Conservation (phyloP, 2,888 invertebrate genomes). For the Epinotia brunnichana region DNA sequence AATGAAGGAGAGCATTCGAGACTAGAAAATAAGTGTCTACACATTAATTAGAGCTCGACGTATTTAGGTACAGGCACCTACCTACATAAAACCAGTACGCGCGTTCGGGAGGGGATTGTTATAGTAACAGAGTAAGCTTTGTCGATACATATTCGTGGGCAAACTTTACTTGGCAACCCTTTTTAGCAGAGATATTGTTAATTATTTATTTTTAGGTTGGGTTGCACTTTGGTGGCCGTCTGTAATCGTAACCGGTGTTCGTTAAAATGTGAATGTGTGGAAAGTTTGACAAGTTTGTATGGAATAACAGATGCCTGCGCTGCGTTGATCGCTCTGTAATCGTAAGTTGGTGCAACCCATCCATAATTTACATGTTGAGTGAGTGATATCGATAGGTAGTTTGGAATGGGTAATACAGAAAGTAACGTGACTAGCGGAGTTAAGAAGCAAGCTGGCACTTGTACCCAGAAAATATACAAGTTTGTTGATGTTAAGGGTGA, state of each 20-base stretch:
- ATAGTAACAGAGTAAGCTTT: constrained; percentile 39
- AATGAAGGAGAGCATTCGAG: too few species aligned
- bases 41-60: background rate
- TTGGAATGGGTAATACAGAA: constrained; percentile 90
- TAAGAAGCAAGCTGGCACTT: constrained; percentile 96
- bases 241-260: too few species aligned
- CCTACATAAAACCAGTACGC: background rate
- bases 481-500: constrained; percentile 94
- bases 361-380: background rate
- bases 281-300: too few species aligned
- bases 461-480: constrained; percentile 92
- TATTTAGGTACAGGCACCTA: background rate
- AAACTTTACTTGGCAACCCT: background rate
- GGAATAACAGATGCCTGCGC: too few species aligned
- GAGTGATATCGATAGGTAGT: background rate
- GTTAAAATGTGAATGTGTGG: too few species aligned
- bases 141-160: constrained; percentile 26
- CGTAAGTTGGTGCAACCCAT: too few species aligned
- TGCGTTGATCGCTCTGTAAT: too few species aligned
- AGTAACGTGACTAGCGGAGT: constrained; percentile 97
- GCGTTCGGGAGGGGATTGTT: constrained; percentile 8
- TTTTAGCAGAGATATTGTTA: background rate
- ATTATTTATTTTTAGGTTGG: background rate
- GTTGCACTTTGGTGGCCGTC: too few species aligned
- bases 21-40: background rate